These are phyloP conservation scores for Drosophila ficusphila DNA, from an alignment of 1,140 invertebrate genomes.

Conservation along the genomic window DNA sequence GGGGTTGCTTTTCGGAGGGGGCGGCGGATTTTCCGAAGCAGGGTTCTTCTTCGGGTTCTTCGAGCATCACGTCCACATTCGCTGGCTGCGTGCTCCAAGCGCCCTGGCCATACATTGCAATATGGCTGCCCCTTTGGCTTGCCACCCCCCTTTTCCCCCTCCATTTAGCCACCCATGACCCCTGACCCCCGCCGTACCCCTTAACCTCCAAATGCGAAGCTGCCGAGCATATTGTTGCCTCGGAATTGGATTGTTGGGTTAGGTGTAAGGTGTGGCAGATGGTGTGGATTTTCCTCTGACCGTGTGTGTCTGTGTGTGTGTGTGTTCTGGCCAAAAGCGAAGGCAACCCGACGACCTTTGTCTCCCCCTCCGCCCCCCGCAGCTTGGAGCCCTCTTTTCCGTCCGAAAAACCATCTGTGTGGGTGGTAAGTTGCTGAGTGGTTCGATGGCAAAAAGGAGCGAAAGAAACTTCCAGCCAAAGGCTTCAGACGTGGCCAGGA, in stretches of 20 bases:
- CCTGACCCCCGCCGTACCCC: neutral
- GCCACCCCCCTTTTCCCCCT: neutral
- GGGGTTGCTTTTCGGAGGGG: neutral
- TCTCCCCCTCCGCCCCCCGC: neutral
- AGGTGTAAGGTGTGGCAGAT: slow-evolving; percentile 80
- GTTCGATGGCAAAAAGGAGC: slow-evolving; percentile 18
- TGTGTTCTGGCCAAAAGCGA: slow-evolving; percentile 17
- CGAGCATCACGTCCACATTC: slow-evolving; percentile 55
- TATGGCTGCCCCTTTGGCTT: slow-evolving; percentile 24
- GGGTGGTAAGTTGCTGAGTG: slow-evolving; percentile 44
- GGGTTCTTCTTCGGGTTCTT: too few species aligned
- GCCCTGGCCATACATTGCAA: slow-evolving; percentile 71
- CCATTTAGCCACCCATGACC: neutral
- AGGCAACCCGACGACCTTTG: slow-evolving; percentile 11
- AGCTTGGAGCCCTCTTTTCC: too few species aligned
- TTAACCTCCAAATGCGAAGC: slow-evolving; percentile 10
- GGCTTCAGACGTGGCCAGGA: slow-evolving; percentile 36
- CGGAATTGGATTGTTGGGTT: slow-evolving; percentile 79
- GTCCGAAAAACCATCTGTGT: neutral
- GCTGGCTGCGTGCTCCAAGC: slow-evolving; percentile 52
- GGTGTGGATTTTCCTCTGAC: slow-evolving; percentile 63
- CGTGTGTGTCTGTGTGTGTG: slow-evolving; percentile 46
- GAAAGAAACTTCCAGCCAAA: slow-evolving; percentile 40
- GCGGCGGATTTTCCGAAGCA: neutral
- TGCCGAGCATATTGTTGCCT: slow-evolving; percentile 71